Evolutionary conservation across 1,140 invertebrate genomes (phyloP), one percentile per base, ranked within the genome.

Genomic region (Macrobrachium rosenbergii): DNA sequence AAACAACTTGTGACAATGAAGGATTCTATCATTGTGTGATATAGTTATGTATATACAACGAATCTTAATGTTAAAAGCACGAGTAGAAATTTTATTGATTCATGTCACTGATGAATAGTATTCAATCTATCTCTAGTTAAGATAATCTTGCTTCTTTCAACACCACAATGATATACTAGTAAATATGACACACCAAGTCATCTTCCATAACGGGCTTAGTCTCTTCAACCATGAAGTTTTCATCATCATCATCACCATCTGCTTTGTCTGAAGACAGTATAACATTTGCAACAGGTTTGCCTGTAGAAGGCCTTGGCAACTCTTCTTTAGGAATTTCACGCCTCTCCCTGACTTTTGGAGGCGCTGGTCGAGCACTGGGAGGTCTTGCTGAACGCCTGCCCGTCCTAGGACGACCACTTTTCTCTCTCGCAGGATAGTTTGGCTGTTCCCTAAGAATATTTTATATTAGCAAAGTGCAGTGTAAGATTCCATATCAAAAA

Each of bases 301-400:
- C 89, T 37, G 91, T 91, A 60, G 87, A 88, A 64, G 90, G 90
- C 63, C 88, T 67, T 64, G 80, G 64, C 62, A 89, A 14, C 87
- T 89, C 89, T 89, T 90, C 88, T 82, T 81, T 63, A 7, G 82
- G 82, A 28, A 85, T 76, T 43, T 89, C 89, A 23, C 82, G 78
- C 52, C 88, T 76, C 60, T 90, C 88, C 73, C 89, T 81, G 11
- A 89, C 92, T 82, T 94, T 93, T 11, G 96, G 96, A 43, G 96
- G 96, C 73, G 95, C 95, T 1, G 96, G 96, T 83, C 96, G 93
- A 19, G 95, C 95, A 87, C 95, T 96, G 0, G 94, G 94, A 8
- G 96, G 96, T 89, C 96, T 93, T 0, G 94, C 94, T 90, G 93
- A 95, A 21, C 87, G 82, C 63, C 89, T 16, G 72, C 89, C 83